phyloP scores from a whole-genome alignment of 1,140 invertebrate species.

The Tetramorium alpestre region DNA sequence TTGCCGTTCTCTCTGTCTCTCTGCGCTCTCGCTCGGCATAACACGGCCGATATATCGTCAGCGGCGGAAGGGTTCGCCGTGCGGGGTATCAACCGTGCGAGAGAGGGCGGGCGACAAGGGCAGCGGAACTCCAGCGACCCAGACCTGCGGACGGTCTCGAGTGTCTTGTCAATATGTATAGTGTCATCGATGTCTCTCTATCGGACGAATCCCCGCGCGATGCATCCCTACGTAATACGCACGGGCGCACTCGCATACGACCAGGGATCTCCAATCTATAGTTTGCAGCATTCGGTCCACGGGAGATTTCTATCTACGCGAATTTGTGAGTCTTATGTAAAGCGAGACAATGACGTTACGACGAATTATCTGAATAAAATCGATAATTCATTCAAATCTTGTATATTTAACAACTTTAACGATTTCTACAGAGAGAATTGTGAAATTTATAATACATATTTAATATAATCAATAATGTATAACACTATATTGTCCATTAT shows the following conservation, averaged over 20 bases:
- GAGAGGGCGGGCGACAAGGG: neutral
- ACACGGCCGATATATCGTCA: slow-evolving; percentile 32
- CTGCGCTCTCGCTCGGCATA: slow-evolving; percentile 19
- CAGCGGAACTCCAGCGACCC: slow-evolving; percentile 64
- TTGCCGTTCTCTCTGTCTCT: neutral
- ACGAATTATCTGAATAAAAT: neutral
- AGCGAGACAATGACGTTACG: neutral
- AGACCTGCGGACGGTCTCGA: slow-evolving; percentile 79
- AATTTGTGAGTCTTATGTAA: neutral
- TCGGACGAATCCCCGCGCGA: slow-evolving; percentile 75
- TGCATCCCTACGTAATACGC: slow-evolving; percentile 65
- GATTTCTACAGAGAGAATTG: too few relatives aligned
- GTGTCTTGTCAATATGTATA: slow-evolving; percentile 85
- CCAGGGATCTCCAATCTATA: slow-evolving; percentile 31
- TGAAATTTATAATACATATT: too few relatives aligned
- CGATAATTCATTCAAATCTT: neutral
- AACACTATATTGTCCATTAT: too few relatives aligned
- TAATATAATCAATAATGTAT: too few relatives aligned
- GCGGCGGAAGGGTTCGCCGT: slow-evolving; percentile 1
- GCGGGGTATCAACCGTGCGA: slow-evolving; percentile 56
- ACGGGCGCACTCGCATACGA: neutral
- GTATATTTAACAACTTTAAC: too few relatives aligned
- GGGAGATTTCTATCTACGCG: slow-evolving; percentile 8
- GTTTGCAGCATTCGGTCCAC: neutral
- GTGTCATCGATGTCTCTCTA: slow-evolving; percentile 84